phyloP scores from a whole-genome alignment of 2,888 invertebrate genomes.

The Epinotia bilunana region DNA sequence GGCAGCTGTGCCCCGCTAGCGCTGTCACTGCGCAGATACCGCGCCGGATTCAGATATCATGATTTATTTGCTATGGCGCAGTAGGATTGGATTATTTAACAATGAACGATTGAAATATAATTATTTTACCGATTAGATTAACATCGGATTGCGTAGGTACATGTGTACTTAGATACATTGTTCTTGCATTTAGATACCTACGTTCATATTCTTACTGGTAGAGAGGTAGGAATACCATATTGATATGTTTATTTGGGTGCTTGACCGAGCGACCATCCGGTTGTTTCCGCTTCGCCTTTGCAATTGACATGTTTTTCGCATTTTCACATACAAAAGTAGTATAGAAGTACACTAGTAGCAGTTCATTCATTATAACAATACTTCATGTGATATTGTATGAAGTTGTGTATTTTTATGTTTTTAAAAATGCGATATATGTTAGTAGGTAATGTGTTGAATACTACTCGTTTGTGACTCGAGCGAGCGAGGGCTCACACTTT shows the following conservation, averaged over 20 bases:
- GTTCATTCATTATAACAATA: constrained; percentile 44
- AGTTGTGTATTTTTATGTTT: constrained; percentile 46
- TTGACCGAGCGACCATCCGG: not conserved
- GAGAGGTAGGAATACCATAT: not conserved
- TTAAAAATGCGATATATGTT: constrained; percentile 31
- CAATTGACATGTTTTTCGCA: not conserved
- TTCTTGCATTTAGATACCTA: not conserved
- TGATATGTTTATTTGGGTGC: not conserved
- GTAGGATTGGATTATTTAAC: constrained; percentile 14
- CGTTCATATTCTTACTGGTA: not conserved
- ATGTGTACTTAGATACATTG: not conserved
- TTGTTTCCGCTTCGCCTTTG: not conserved
- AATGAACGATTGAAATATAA: constrained; percentile 3
- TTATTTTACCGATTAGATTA: constrained; percentile 6
- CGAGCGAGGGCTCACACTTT: constrained; percentile 9
- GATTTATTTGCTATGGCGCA: constrained; percentile 11
- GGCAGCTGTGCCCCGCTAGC: not conserved
- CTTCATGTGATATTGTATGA: not conserved
- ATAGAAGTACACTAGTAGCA: too few relatives aligned
- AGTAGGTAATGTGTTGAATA: constrained; percentile 8
- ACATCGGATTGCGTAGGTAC: not conserved
- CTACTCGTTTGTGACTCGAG: constrained; percentile 49
- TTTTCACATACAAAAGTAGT: not conserved
- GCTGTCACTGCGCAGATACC: constrained; percentile 12
- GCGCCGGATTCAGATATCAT: constrained; percentile 1